Evolutionary conservation across 2,797 vertebrate species (phyloP).

Genomic region (Yasuhikotakia modesta): DNA sequence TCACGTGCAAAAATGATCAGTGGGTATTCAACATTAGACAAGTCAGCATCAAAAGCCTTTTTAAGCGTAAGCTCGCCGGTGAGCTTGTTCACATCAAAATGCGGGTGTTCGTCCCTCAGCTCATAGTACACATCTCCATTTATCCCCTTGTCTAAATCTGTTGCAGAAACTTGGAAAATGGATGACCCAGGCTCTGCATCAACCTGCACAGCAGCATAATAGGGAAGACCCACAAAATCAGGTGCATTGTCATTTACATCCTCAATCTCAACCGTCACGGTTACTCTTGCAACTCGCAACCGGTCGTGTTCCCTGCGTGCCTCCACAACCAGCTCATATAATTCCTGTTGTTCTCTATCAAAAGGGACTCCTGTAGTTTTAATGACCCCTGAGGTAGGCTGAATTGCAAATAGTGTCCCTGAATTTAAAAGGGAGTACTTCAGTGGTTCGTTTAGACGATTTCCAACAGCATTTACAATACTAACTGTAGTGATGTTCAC

Average conservation of each 20-base stretch:
- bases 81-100: slow-evolving; percentile 83
- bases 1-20: slow-evolving; percentile 87
- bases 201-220: slow-evolving; percentile 90
- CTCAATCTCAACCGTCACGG: slow-evolving; percentile 87
- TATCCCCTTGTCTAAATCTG: slow-evolving; percentile 83
- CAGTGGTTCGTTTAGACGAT: slow-evolving; percentile 90
- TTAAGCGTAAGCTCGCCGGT: slow-evolving; percentile 87
- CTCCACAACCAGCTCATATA: slow-evolving; percentile 89
- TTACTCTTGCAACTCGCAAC: slow-evolving; percentile 82
- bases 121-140: slow-evolving; percentile 89
- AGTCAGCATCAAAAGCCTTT: slow-evolving; percentile 82
- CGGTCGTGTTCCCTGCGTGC: slow-evolving; percentile 85
- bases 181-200: slow-evolving; percentile 83
- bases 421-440: slow-evolving; percentile 91
- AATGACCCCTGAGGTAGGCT: slow-evolving; percentile 90
- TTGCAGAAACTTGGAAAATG: slow-evolving; percentile 85
- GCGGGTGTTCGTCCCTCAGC: slow-evolving; percentile 83
- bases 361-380: slow-evolving; percentile 89
- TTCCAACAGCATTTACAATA: slow-evolving; percentile 86
- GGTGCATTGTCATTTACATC: slow-evolving; percentile 95
- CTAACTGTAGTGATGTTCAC: slow-evolving; percentile 80
- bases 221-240: slow-evolving; percentile 90
- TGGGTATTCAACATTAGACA: slow-evolving; percentile 86
- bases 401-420: slow-evolving; percentile 84
- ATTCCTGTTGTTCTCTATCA: slow-evolving; percentile 87